Evolutionary conservation across 2,113 vertebrate species (phyloP), one percentile per base, ranked within the genome.

Genomic region (Chrysochloris asiatica): DNA sequence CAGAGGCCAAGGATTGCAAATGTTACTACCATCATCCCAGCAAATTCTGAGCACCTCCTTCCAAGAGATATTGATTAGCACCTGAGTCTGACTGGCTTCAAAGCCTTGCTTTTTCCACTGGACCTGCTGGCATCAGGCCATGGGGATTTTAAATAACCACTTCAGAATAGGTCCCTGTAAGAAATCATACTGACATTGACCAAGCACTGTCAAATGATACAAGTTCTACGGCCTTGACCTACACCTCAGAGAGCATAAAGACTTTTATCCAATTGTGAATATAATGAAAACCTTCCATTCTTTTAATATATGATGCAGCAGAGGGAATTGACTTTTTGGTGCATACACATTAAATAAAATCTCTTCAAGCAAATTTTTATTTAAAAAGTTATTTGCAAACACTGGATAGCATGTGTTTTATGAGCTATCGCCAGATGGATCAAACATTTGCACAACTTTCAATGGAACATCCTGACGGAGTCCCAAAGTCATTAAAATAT

Each of bases 361-460:
- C 8, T 80, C 80, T 85, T 86, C 26, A 78, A 89, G 76, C 69
- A 77, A 56, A 86, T 76, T 91, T 75, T 73, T 73, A 69, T 80
- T 88, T 78, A 86, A 45, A 43, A 19, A 54, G 14, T 78, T 94
- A 82, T 93, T 90, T 92, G 71, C 79, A 95, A 95, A 96, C 86
- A 83, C 12, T 24, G 56, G 56, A 86, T 86, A 79, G 84, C 85
- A 83, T 24, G 67, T 19, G 21, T 85, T 83, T 21, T 71, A 61
- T 48, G 36, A 86, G 75, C 54, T 77, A 71, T 90, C 86, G 83
- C 43, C 75, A 95, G 69, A 63, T 88, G 78, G 79, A 90, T 67
- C 67, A 87, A 78, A 95, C 61, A 82, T 82, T 93, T 88, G 83
- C 50, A 79, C 47, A 81, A 89, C 13, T 88, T 88, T 72, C 56